These are phyloP conservation scores for Rutpela maculata DNA, from an alignment of 2,888 invertebrate species.

Conservation along the genomic window DNA sequence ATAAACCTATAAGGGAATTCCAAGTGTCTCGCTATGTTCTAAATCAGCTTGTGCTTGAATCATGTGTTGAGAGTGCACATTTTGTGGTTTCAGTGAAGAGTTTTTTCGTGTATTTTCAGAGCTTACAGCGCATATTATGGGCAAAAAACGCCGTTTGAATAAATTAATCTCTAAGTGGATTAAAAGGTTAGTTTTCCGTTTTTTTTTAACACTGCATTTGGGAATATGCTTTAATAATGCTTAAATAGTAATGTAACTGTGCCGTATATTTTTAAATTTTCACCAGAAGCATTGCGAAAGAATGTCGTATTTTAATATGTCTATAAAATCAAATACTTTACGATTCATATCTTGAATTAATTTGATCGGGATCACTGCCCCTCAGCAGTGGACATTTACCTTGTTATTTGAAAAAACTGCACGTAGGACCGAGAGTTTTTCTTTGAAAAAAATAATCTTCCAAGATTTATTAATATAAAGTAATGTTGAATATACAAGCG, in stretches of 20 bases:
- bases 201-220: constrained; percentile 7
- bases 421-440: background rate
- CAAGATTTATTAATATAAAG: background rate
- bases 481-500: background rate
- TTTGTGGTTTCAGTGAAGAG: constrained; percentile 39
- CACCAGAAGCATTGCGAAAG: background rate
- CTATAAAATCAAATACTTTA: background rate
- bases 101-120: constrained; percentile 39
- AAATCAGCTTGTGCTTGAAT: constrained; percentile 47
- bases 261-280: constrained; percentile 9
- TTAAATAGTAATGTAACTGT: background rate
- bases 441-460: background rate
- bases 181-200: constrained; percentile 68
- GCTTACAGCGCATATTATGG: constrained; percentile 65
- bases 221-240: background rate
- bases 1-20: constrained; percentile 63
- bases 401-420: background rate
- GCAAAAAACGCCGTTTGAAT: constrained; percentile 71
- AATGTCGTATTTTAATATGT: background rate
- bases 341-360: background rate
- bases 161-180: constrained; percentile 73
- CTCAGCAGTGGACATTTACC: background rate
- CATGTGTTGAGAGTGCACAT: constrained; percentile 43
- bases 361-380: background rate
- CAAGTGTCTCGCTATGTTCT: constrained; percentile 57